Percentiles rank a stretch among this genome's conserved stretches.
Conservation (phyloP, 2,797 vertebrate species). For the Alcedo atthis region DNA sequence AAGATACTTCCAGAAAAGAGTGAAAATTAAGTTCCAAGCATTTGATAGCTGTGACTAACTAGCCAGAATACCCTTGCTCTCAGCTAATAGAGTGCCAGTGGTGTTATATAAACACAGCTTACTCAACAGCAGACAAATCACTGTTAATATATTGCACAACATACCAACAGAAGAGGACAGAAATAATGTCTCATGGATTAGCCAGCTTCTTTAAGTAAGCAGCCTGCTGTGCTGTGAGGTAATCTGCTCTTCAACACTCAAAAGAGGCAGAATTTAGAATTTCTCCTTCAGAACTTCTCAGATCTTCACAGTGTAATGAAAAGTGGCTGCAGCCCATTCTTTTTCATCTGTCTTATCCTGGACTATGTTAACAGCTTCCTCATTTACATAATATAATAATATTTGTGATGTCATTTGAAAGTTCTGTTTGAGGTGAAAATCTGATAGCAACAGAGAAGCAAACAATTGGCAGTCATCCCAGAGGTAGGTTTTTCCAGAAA, state of each 20-base stretch:
- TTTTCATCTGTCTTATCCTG: constrained; percentile 39
- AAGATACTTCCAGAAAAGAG: constrained; percentile 41
- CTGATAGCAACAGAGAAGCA: constrained; percentile 69
- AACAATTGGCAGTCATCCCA: constrained; percentile 58
- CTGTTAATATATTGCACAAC: constrained; percentile 44
- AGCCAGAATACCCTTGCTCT: constrained; percentile 27
- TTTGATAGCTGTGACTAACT: constrained; percentile 51
- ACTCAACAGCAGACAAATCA: constrained; percentile 56
- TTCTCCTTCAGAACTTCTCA: background rate
- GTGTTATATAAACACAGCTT: constrained; percentile 58
- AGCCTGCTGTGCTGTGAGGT: constrained; percentile 14
- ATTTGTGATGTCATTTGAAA: constrained; percentile 64
- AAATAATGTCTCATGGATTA: constrained; percentile 1
- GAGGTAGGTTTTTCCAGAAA: constrained; percentile 51
- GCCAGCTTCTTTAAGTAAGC: constrained; percentile 22
- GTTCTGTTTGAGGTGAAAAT: constrained; percentile 69
- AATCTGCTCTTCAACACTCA: background rate
- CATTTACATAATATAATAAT: constrained; percentile 62
- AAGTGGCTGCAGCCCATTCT: constrained; percentile 1
- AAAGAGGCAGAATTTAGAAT: background rate
- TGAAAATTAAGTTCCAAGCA: constrained; percentile 54
- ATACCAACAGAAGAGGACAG: constrained; percentile 31
- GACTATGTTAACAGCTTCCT: constrained; percentile 40
- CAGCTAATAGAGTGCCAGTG: constrained; percentile 10
- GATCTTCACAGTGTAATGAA: background rate